Evolutionary conservation across 37 sponge, comb jelly and placozoan species (phyloP).

Genomic region (Eunapius fragilis): DNA sequence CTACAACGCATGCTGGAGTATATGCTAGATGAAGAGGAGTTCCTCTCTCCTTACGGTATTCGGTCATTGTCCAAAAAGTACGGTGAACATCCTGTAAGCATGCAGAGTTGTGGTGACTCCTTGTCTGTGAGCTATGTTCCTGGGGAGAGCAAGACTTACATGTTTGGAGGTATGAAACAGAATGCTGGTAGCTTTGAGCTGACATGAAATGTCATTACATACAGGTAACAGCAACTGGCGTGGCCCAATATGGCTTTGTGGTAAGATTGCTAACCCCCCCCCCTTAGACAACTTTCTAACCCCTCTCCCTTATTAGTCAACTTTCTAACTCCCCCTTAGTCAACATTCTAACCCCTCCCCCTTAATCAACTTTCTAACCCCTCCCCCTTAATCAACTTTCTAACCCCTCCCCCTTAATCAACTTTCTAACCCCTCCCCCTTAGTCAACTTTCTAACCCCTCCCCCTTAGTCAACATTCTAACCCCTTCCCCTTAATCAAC

Average conservation of each 20-base stretch:
- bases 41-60: slow-evolving; percentile 91
- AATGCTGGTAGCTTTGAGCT: neutral
- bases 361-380: slow-evolving; percentile 88
- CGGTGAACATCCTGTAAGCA: slow-evolving; percentile 72
- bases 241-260: slow-evolving; percentile 93
- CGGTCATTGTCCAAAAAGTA: slow-evolving; percentile 89
- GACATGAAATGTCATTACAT: neutral
- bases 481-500: too few species aligned
- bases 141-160: slow-evolving; percentile 93
- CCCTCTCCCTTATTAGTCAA: too few species aligned
- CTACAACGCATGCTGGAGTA: slow-evolving; percentile 80
- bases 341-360: slow-evolving; percentile 86
- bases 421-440: neutral
- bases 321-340: too few species aligned
- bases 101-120: slow-evolving; percentile 72
- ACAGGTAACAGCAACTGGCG: slow-evolving; percentile 93
- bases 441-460: slow-evolving; percentile 33
- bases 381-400: slow-evolving; percentile 89
- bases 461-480: too few species aligned
- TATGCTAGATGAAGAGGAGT: slow-evolving; percentile 94
- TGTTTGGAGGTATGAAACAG: slow-evolving; percentile 96
- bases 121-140: slow-evolving; percentile 84
- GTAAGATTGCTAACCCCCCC: slow-evolving; percentile 24
- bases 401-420: neutral
- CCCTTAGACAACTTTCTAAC: neutral